Base-by-base conservation (phyloP, 2,113 vertebrate species). In the Rhabdomys dilectus region DNA sequence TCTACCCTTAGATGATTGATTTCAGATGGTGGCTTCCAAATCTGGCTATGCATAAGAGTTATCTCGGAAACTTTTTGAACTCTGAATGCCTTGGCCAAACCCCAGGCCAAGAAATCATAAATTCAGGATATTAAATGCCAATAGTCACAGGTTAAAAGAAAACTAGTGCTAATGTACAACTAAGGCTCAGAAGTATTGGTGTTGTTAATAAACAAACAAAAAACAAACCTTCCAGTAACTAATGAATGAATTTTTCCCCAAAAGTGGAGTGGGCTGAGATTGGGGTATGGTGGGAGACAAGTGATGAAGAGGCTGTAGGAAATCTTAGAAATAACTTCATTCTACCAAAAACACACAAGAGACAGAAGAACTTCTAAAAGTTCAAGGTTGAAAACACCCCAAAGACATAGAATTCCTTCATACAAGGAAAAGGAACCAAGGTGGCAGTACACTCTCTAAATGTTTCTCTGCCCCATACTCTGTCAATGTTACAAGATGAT, bases 1-100 rank as follows among this genome's bases (percentile, higher is more conserved):
- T 80, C 64, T 24, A 51, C 51, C 31, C 85, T 53, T 48, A 34
- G 21, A 95, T 88, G 89, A 88, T 81, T 96, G 87, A 95, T 70
- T 11, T 66, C 72, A 80, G 89, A 77, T 12, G 94, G 64, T 78
- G 42, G n/a, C 86, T 95, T 96, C 92, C 66, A 93, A 96, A 56
- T 88, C 60, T 68, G 58, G 24, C 70, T 64, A 13, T 68, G 73
- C 3, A 34, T 86, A 82, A 88, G 26, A 96, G 45, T 94, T 39
- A 73, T 60, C 51, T 92, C 21, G 76, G 72, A 91, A 95, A 82
- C 3, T 26, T 93, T 88, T 89, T 51, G 72, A 97, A 96, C 73
- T 91, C 70, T 94, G 51, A 34, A 51, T 88, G 62, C 31, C 26
- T 22, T 86, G 81, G 21, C 76, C 77, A 91, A 36, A 96, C 36